Evolutionary conservation across 2,797 vertebrate genomes (phyloP), one percentile per base, ranked within the genome.

Genomic region (Phaenicophaeus curvirostris): DNA sequence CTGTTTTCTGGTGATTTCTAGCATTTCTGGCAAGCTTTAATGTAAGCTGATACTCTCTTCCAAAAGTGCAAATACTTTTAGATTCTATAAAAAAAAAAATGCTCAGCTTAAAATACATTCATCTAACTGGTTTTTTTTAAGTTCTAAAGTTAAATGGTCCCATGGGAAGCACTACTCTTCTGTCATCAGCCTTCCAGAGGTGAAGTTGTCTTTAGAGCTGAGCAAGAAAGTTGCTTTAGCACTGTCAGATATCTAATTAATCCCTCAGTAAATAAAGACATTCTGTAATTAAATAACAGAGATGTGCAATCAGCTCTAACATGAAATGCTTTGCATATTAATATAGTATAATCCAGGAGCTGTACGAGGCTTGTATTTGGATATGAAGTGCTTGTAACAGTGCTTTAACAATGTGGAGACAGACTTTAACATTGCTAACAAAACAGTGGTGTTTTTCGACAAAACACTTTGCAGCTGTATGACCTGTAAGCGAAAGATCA

Each of bases 241-340:
- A 1, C 81, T 93, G 84, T 76, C 91, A 89, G 55, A 21, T 71
- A 59, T 13, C 73, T 94, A 83, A 94, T 93, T 91, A 96, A 94
- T 91, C 79, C 68, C 87, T 87, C 75, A 65, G 87, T 94, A 96
- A 95, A 94, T 75, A 87, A 85, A 94, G 30, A 66, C 65, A 86
- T 87, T 89, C 69, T 61, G 69, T 77, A 92, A 93, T 95, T 90
- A 94, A 89, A 91, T 89, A 94, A 77, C 72, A 0, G 0, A 71
- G 62, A 67, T 73, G 74, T 58, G 87, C 94, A 94, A 85, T 89
- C 93, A 91, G 79, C 61, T 89, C 85, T 50, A 85, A 87, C 42
- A 53, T 18, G 53, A 79, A 77, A 62, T 33, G 61, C n/a, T 85
- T 77, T 92, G 89, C 95, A 91, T 95, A 76, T 87, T 87, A 87